Conservation (phyloP, 2,888 invertebrate species). For the Drosophila demipolita region DNA sequence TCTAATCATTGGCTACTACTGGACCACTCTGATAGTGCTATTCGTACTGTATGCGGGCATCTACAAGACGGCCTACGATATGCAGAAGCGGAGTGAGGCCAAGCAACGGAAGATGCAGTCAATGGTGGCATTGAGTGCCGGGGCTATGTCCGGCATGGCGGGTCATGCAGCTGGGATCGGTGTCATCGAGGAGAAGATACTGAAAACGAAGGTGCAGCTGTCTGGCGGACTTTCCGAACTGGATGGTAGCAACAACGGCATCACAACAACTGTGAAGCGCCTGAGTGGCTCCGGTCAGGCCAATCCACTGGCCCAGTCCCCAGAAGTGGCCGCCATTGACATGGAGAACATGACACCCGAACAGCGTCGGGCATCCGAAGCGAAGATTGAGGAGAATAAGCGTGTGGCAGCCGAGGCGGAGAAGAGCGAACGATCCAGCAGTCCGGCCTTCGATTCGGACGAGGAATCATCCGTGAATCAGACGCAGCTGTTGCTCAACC, state of each 20-base stretch:
- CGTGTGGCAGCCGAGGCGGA: conserved; percentile 86
- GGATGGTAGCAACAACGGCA: conserved; percentile 54
- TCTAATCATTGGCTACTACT: conserved; percentile 98
- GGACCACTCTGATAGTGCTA: conserved; percentile 98
- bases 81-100: conserved; percentile 98
- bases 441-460: conserved; percentile 97
- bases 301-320: conserved; percentile 79
- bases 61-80: conserved; percentile 98
- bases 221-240: conserved; percentile 49
- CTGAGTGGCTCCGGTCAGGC: conserved; percentile 79
- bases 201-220: conserved; percentile 79
- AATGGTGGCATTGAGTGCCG: conserved; percentile 95
- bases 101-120: conserved; percentile 98
- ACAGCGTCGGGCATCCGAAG: conserved; percentile 78
- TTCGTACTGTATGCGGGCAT: conserved; percentile 98
- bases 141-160: conserved; percentile 96
- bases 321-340: conserved; percentile 66
- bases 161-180: conserved; percentile 94
- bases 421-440: conserved; percentile 94
- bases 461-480: conserved; percentile 91
- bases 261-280: conserved; percentile 81
- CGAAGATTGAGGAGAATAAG: conserved; percentile 74
- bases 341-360: conserved; percentile 70
- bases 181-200: conserved; percentile 88
- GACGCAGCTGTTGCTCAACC: conserved; percentile 84